Conservation (phyloP, 2,113 vertebrate species). For the Poeciliopsis turrubarensis region DNA sequence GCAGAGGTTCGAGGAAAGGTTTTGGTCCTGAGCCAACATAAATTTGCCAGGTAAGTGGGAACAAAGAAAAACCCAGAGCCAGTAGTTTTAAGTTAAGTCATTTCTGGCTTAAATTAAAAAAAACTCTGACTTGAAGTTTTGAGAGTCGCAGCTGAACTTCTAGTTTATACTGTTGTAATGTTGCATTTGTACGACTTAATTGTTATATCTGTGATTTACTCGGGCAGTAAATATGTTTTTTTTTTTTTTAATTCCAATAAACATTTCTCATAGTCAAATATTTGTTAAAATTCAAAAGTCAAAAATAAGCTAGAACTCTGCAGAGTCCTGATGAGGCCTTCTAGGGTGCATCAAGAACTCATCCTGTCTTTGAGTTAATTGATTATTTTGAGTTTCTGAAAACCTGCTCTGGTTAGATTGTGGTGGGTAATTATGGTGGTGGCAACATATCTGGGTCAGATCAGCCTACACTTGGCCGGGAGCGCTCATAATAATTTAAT, state of each 20-base stretch:
- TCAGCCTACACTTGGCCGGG: no score
- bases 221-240: neutral
- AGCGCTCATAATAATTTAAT: no score
- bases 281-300: no score
- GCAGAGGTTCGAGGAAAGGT: slow-evolving; percentile 97
- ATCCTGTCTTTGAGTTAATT: no score
- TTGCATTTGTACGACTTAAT: no score
- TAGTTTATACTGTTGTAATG: neutral
- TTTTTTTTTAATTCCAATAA: neutral
- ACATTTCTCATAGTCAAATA: no score
- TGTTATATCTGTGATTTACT: neutral
- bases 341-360: neutral
- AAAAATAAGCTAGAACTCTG: no score
- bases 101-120: neutral
- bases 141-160: no score
- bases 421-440: neutral
- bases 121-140: no score
- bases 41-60: slow-evolving; percentile 92
- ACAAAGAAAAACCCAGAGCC: no score
- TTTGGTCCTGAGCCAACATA: slow-evolving; percentile 95
- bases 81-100: neutral
- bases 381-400: no score
- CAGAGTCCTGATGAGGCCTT: neutral
- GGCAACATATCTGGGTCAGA: neutral
- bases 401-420: neutral